These are phyloP conservation scores for Pterocles gutturalis DNA, from an alignment of 2,113 vertebrate genomes.

Conservation along the genomic window DNA sequence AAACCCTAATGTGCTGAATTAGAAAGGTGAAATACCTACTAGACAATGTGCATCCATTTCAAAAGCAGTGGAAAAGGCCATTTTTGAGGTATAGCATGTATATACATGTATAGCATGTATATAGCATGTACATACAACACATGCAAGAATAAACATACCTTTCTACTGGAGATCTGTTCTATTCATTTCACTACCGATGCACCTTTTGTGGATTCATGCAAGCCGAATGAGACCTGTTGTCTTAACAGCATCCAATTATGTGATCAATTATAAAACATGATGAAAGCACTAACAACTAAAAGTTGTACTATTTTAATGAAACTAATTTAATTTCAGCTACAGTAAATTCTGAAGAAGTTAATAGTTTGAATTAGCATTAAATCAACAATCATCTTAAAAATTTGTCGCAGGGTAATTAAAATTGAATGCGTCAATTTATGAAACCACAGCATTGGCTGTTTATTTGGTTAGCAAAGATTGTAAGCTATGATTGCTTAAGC, in stretches of 20 bases:
- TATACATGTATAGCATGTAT: neutral
- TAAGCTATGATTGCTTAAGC: constrained; percentile 27
- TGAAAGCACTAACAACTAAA: neutral
- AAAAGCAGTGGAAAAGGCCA: neutral
- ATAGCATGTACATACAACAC: neutral
- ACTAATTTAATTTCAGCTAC: neutral
- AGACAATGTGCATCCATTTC: neutral
- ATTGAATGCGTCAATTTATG: neutral
- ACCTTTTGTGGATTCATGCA: neutral
- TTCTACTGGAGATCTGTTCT: neutral
- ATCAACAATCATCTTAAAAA: neutral
- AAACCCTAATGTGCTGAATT: neutral
- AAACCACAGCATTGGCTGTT: neutral
- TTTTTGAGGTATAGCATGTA: neutral
- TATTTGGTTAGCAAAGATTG: neutral
- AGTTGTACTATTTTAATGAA: neutral
- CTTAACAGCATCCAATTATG: neutral
- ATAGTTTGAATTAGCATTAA: neutral
- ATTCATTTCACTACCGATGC: neutral
- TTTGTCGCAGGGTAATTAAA: neutral
- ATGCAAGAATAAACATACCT: neutral
- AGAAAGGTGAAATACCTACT: neutral
- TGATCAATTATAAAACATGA: neutral
- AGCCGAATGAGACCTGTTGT: neutral
- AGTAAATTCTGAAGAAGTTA: constrained; percentile 32